Percentiles rank a stretch among this genome's conserved stretches.
These are phyloP conservation scores for Tragelaphus eurycerus DNA, from an alignment of 2,797 vertebrate genomes.

Conservation along the genomic window DNA sequence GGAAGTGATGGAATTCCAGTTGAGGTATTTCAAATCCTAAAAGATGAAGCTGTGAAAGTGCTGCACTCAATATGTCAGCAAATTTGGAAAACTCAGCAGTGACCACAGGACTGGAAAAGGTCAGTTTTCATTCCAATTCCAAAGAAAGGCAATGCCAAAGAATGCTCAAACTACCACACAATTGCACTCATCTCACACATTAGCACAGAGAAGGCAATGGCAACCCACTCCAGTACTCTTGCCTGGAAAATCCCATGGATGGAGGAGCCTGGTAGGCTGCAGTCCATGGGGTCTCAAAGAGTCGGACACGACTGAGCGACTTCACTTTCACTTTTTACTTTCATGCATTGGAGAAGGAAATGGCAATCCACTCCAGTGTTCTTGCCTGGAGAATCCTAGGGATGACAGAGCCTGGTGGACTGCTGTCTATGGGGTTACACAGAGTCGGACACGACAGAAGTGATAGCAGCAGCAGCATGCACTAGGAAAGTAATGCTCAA, in stretches of 20 bases:
- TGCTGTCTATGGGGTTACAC: too few species aligned
- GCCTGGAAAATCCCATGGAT: too few species aligned
- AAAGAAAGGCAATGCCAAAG: background rate
- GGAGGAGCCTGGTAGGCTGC: too few species aligned
- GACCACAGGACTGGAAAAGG: background rate
- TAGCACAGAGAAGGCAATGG: background rate
- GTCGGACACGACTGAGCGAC: rapidly evolving
- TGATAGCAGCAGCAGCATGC: background rate
- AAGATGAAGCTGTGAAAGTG: background rate
- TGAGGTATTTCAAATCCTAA: background rate
- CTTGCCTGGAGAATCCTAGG: too few species aligned
- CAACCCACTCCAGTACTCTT: too few species aligned
- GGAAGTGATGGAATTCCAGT: background rate
- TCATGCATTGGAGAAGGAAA: too few species aligned
- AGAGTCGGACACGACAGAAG: too few species aligned
- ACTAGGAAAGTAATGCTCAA: background rate
- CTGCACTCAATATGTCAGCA: background rate
- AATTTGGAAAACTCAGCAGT: background rate
- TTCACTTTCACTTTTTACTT: too few species aligned
- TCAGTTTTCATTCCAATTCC: background rate
- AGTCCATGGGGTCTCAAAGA: too few species aligned
- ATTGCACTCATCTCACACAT: background rate
- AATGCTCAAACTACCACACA: background rate
- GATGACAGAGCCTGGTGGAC: too few species aligned
- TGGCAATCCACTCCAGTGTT: too few species aligned